Conservation (phyloP, 2,797 vertebrate species). For the Eleutherodactylus coqui region DNA sequence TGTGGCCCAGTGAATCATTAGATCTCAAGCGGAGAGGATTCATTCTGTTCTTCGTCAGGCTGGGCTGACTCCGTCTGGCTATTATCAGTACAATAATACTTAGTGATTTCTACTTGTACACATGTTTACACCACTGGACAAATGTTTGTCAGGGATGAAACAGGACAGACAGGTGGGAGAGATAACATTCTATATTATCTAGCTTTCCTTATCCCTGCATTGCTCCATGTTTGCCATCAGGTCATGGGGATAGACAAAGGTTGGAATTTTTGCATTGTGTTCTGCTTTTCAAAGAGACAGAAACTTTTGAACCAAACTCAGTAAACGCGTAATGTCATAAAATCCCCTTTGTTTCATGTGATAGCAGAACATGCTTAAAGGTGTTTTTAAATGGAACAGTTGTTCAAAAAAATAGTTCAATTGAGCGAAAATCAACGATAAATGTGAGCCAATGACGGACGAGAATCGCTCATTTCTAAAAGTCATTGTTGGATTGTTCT, state of each 20-base stretch:
- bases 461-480: no score
- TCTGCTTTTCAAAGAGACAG: not conserved
- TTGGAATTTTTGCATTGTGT: slow-evolving; percentile 18
- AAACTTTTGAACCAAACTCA: not conserved
- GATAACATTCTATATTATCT: slow-evolving; percentile 56
- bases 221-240: slow-evolving; percentile 23
- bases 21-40: not conserved
- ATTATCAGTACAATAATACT: slow-evolving; percentile 42
- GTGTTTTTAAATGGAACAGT: no score
- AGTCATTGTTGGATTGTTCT: no score
- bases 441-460: no score
- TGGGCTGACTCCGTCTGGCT: not conserved
- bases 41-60: not conserved
- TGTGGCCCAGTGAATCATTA: not conserved
- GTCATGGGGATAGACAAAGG: not conserved
- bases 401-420: no score
- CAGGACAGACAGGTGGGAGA: slow-evolving; percentile 46
- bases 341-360: not conserved
- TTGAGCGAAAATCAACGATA: no score
- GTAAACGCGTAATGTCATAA: not conserved
- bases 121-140: slow-evolving; percentile 46
- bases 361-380: not conserved
- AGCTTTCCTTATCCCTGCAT: slow-evolving; percentile 26
- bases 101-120: slow-evolving; percentile 43
- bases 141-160: slow-evolving; percentile 53